A percentile compares a stretch with the other conserved stretches of the same genome.
These are phyloP conservation scores for Campylorhamphus procurvoides DNA, from an alignment of 2,113 vertebrate genomes.

Conservation along the genomic window DNA sequence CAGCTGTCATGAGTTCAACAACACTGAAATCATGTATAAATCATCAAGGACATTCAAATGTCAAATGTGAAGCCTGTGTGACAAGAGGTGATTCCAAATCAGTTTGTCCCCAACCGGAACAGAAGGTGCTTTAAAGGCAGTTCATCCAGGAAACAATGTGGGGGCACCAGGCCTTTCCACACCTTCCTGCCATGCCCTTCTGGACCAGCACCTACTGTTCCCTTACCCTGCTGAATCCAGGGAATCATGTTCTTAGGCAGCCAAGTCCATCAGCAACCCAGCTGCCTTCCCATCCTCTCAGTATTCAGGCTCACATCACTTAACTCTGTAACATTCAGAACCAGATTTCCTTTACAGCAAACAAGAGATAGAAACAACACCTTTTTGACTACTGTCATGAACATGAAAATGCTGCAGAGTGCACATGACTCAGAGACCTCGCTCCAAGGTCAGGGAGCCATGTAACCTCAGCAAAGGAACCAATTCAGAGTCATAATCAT, in stretches of 20 bases:
- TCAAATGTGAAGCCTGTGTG: neutral
- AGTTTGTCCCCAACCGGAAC: neutral
- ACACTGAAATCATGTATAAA: neutral
- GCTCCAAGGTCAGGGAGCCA: neutral
- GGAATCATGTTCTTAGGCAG: neutral
- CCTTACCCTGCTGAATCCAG: neutral
- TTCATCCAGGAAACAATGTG: neutral
- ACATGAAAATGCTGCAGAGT: neutral
- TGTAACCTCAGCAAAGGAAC: constrained; percentile 7
- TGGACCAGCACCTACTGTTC: neutral
- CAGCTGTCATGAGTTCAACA: neutral
- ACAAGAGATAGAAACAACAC: neutral
- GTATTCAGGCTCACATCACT: neutral
- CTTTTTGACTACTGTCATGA: neutral
- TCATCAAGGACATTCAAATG: neutral
- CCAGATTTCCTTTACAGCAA: neutral
- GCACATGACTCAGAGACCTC: neutral
- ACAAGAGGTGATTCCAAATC: neutral
- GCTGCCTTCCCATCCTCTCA: neutral
- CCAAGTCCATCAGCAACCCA: neutral
- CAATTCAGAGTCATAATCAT: neutral
- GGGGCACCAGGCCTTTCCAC: neutral
- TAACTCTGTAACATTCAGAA: constrained; percentile 22
- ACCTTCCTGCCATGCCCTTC: neutral
- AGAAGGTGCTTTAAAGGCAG: neutral